Base-by-base conservation (phyloP, 2,888 invertebrate genomes). In the Amphipoea lucens region DNA sequence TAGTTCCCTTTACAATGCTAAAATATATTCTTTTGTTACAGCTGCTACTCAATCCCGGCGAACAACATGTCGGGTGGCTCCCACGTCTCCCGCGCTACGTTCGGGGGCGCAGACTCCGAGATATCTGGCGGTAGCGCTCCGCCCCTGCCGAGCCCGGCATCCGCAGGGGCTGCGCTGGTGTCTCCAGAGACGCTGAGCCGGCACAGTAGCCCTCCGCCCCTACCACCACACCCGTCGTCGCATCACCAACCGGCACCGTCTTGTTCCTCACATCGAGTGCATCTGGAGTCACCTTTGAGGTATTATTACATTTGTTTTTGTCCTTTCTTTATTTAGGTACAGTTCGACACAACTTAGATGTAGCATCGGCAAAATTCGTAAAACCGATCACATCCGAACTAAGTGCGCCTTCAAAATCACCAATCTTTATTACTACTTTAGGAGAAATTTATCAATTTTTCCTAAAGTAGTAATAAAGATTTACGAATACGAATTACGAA, bases 121-220 rank as follows among this genome's bases (percentile, higher is more conserved):
- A 93, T 97, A 68, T 96, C 96, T 0, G 92, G 93, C 0, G 95
- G 97, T 85, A 96, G 97, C 89, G 97, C 96, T 40, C 97, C 97
- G 66, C 97, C 98, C n/a, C 93, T 98, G 88, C 98, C 98, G 78
- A 98, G 98, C 81, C 98, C 98, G 63, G 98, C 98, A 51, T 98
- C 98, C 42, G 97, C 98, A 70, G 97, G 97, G 81, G 98, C 98
- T 81, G 98, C 98, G 78, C 97, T 98, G 90, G 98, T 98, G 87
- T 98, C 98, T 51, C 98, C 98, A 66, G 98, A 98, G 88, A 97
- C 98, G 85, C 97, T 98, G 91, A 97, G 97, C 93, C 96, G 97
- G 85, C 98, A 98, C 91, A 98, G 98, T 90, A 96, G 96, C 76
- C 96, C 96, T 0, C 96, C 98, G 94, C 94, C 96, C 0, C 90